Evolutionary conservation across 2,113 vertebrate genomes (phyloP), one percentile per base, ranked within the genome.

Genomic region (Vidua chalybeata): DNA sequence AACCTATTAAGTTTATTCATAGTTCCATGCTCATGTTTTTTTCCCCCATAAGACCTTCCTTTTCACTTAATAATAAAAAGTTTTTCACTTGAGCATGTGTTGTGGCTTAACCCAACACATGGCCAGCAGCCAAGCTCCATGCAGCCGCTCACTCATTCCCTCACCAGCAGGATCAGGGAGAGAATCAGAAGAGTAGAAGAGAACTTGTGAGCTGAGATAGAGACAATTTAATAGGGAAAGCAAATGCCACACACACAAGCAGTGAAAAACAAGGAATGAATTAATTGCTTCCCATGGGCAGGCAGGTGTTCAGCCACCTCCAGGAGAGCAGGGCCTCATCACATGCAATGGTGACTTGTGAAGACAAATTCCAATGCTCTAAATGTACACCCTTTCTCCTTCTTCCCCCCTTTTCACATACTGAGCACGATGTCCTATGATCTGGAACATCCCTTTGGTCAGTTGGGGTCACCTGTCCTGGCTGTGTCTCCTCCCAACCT

Each of bases 361-460:
- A 59, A 68, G 54, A 51, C 33, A 76, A 51, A 37, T 9, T 28
- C 26, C 21, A 45, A 1, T 14, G 11, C 21, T 43, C 13, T 21
- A 51, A 35, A 59, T 37, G 14, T 37, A 13, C 13, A 6, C 13
- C 14, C 7, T 68, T 51, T 16, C 21, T 49, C 24, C 30, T 49
- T 35, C 51, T 85, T 68, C 9, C 7, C 11, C 6, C 5, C 3
- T 6, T 31, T 68, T 27, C 33, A 5, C 31, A 8, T 6, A 15
- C 5, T 52, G 22, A 46, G 11, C 15, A 46, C 45, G 14, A 27
- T 1, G 1, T 51, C 16, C 11, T 14, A 0, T 59, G 27, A 7
- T 69, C 39, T 52, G 22, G 27, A 3, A 52, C 11, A 54, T 18
- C 18, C 8, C 39, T 77, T 45, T 54, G 55, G 33, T 69, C 37